Conservation (phyloP, 2,113 vertebrate genomes). For the Limnothrissa miodon region DNA sequence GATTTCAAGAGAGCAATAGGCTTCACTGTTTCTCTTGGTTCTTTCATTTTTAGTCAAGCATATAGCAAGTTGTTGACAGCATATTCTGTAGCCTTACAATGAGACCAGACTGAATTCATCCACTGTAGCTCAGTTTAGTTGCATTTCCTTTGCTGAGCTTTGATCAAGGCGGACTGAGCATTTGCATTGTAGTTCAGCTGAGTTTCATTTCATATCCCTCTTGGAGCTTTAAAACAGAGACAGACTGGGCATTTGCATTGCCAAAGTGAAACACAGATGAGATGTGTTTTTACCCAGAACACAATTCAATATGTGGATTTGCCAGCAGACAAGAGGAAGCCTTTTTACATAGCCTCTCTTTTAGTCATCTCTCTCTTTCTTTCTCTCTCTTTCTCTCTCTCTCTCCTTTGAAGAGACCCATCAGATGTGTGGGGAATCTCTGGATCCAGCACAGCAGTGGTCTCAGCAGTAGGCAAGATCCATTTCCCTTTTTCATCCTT, state of each 20-base stretch:
- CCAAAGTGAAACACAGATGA: background rate
- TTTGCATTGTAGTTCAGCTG: background rate
- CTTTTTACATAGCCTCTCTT: background rate
- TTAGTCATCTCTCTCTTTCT: background rate
- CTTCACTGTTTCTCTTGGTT: too few relatives aligned
- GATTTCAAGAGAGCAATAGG: too few relatives aligned
- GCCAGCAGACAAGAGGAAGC: background rate
- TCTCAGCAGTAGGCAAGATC: background rate
- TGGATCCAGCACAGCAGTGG: background rate
- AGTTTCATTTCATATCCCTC: too few relatives aligned
- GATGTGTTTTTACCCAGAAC: background rate
- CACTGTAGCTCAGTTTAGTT: too few relatives aligned
- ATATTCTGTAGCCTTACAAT: too few relatives aligned
- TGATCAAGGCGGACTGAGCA: background rate
- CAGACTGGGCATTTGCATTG: background rate
- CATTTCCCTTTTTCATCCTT: background rate
- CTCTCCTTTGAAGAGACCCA: background rate
- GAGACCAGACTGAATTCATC: too few relatives aligned
- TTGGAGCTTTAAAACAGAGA: background rate
- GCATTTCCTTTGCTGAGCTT: too few relatives aligned
- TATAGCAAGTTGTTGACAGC: too few relatives aligned
- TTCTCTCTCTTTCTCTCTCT: slow-evolving; percentile 18
- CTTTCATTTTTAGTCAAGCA: too few relatives aligned
- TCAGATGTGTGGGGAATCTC: background rate
- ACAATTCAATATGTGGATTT: background rate